Base-by-base conservation (phyloP, 23 tunicate species). In the Halocynthia aurantium region DNA sequence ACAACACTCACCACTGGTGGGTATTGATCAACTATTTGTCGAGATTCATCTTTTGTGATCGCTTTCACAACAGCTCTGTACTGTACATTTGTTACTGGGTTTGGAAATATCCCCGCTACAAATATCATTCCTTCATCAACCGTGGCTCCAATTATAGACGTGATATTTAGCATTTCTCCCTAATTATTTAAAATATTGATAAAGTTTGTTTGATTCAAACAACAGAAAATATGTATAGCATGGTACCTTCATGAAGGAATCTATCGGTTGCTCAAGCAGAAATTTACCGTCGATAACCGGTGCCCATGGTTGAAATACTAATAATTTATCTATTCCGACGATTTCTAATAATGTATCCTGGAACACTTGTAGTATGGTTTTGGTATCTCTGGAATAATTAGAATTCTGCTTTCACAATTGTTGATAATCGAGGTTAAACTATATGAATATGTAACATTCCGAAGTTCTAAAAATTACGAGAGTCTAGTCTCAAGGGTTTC, bases 291-390 rank as follows among this genome's bases (percentile, higher is more conserved):
- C 90, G 73, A 85, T 85, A 18, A 85, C 84, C 7, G 90, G 90
- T 70, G 80, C 57, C 84, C 84, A 85, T 0, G 90, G 90, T 81
- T 85, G 90, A 63, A 85, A 85, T 52, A 85, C 4, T 63, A 85
- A 77, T 50, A 85, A 62, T 53, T 63, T 62, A 9, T 21, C 72
- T 20, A 67, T 4, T n/a, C 72, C 72, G 19, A 67, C 72, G 19
- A 67, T 19, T 67, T 67, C 72, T 12, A 67, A 12, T 4, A 67
- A 67, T 11, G 22, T 67, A 10, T 11, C 22, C 2, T 50, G 22
- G 5, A 67, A 67, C n/a, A 5, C 72, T 10, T 15, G 18, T 50
- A 15, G n/a, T 11, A 67, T 67, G 12, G 22, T 50, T 11, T 67
- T 5, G 12, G 72, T 67, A n/a, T n/a, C 31, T 19, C 72, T 67